phyloP scores from a whole-genome alignment of 2,797 vertebrate genomes.

The Denticeps clupeoides region DNA sequence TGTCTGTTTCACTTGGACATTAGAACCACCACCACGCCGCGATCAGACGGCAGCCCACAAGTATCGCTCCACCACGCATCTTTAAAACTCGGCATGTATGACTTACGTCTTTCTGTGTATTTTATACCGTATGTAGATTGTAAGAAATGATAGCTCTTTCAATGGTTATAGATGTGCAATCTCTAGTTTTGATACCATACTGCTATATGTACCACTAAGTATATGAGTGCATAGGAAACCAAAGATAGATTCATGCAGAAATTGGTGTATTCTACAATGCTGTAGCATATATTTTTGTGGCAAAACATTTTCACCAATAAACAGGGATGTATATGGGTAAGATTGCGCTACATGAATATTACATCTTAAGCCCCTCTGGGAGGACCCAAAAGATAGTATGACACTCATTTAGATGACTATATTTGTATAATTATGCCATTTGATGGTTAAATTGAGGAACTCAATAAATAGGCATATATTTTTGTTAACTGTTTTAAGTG shows the following conservation, averaged over 20 bases:
- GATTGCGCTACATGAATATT: slow-evolving; percentile 21
- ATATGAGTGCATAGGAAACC: slow-evolving; percentile 49
- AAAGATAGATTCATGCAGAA: slow-evolving; percentile 50
- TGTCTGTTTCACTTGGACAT: too few species aligned
- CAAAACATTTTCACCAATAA: slow-evolving; percentile 23
- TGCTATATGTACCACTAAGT: slow-evolving; percentile 34
- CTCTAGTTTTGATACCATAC: slow-evolving; percentile 46
- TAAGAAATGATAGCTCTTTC: slow-evolving; percentile 44
- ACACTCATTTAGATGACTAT: slow-evolving; percentile 24
- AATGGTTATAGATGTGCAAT: slow-evolving; percentile 55
- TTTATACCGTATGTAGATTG: slow-evolving; percentile 53
- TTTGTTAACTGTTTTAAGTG: slow-evolving; percentile 1
- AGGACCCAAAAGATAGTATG: slow-evolving; percentile 23
- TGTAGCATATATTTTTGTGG: slow-evolving; percentile 35
- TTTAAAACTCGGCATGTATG: slow-evolving; percentile 28
- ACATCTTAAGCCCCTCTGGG: slow-evolving; percentile 21
- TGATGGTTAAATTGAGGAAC: slow-evolving; percentile 9
- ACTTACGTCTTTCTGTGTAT: slow-evolving; percentile 33
- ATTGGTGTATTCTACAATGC: slow-evolving; percentile 26
- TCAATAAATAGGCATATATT: neutral
- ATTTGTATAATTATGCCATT: slow-evolving; percentile 27
- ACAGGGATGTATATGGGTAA: slow-evolving; percentile 14
- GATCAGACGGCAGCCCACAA: too few species aligned
- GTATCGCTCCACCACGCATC: slow-evolving; percentile 25
- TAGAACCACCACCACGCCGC: too few species aligned